Percentiles rank a stretch among this genome's conserved stretches.
Evolutionary conservation across 2,888 invertebrate species (phyloP).

Genomic region (Rutpela maculata): DNA sequence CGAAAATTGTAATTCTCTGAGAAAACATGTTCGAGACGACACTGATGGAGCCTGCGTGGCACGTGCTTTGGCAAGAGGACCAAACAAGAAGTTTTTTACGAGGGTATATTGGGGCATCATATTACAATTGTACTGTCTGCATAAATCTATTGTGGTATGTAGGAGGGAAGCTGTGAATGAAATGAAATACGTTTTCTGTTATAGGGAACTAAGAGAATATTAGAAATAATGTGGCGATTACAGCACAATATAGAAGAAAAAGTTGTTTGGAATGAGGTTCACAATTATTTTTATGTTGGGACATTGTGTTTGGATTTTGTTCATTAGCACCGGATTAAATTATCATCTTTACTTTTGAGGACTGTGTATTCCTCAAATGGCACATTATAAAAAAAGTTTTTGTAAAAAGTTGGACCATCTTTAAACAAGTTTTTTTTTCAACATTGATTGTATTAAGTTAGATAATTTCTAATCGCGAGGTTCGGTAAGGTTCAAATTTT

Average conservation of each 20-base stretch:
- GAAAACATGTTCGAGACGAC: constrained; percentile 44
- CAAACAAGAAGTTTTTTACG: constrained; percentile 59
- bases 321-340: not conserved
- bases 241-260: constrained; percentile 7
- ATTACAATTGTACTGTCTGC: constrained; percentile 62
- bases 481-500: no score
- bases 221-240: constrained; percentile 53
- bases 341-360: no score
- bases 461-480: no score
- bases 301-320: not conserved
- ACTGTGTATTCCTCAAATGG: no score
- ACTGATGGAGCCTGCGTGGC: constrained; percentile 47
- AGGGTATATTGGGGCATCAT: constrained; percentile 62
- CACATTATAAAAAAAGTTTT: no score
- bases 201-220: constrained; percentile 44
- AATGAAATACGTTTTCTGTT: constrained; percentile 58
- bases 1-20: constrained; percentile 32
- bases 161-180: constrained; percentile 62
- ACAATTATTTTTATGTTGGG: not conserved
- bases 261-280: not conserved
- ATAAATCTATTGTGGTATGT: constrained; percentile 59
- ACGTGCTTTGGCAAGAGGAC: constrained; percentile 54
- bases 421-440: no score
- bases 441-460: no score
- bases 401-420: no score